These are phyloP conservation scores for Blastobasis lacticolella DNA, from an alignment of 2,888 invertebrate genomes.

Conservation along the genomic window DNA sequence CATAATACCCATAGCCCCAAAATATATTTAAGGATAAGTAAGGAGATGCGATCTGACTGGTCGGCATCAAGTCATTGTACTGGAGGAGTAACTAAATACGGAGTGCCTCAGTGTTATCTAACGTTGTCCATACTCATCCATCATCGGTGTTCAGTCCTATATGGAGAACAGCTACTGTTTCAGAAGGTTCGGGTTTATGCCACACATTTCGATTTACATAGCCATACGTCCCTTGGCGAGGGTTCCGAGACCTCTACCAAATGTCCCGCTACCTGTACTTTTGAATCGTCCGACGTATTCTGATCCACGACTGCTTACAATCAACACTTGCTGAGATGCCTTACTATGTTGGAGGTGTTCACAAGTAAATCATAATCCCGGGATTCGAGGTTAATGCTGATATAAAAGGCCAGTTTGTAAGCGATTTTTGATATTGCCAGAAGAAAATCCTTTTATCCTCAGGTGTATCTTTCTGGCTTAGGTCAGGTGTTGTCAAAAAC, in stretches of 20 bases:
- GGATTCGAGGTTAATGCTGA: constrained; percentile 6
- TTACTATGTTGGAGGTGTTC: constrained; percentile 4
- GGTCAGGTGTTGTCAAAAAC: too few relatives aligned
- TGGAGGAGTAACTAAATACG: neutral
- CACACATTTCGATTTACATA: constrained; percentile 34
- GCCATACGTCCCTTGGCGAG: constrained; percentile 21
- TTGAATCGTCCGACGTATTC: neutral
- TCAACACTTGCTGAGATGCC: neutral
- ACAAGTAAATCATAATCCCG: constrained; percentile 13
- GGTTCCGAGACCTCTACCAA: constrained; percentile 28
- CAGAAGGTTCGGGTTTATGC: constrained; percentile 10
- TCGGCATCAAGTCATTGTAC: too few relatives aligned
- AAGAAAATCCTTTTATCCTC: constrained; percentile 4
- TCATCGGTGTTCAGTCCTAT: too few relatives aligned
- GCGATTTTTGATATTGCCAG: constrained; percentile 8
- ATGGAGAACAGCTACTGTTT: too few relatives aligned
- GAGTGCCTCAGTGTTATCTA: neutral
- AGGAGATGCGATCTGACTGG: too few relatives aligned
- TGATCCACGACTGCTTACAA: neutral
- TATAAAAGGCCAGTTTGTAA: constrained; percentile 3
- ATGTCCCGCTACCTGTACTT: constrained; percentile 31
- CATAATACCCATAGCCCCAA: too few relatives aligned
- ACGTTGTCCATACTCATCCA: too few relatives aligned
- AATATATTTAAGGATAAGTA: too few relatives aligned
- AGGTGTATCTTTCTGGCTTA: too few relatives aligned